phyloP scores from a whole-genome alignment of 2,113 vertebrate species.

The Tetrax tetrax region DNA sequence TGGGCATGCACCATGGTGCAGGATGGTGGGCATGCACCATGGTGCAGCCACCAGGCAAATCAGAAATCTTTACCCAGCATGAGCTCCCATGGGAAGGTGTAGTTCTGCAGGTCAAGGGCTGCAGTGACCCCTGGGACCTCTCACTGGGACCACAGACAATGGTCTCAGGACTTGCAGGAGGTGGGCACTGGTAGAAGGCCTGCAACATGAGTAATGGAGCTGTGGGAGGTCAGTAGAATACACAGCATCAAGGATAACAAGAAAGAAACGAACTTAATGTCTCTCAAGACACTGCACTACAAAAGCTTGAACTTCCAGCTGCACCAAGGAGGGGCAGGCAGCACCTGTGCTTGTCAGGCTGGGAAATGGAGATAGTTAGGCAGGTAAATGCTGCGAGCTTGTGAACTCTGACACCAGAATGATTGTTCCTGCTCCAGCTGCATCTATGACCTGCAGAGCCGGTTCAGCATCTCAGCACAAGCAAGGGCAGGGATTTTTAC shows the following conservation, averaged over 20 bases:
- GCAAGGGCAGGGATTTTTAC: background rate
- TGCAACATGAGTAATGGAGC: background rate
- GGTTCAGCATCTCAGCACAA: too few species aligned
- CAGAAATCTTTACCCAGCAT: background rate
- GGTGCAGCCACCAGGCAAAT: background rate
- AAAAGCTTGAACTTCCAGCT: background rate
- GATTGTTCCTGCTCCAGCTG: background rate
- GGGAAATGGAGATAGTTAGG: background rate
- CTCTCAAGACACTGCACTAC: background rate
- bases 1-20: rapidly evolving
- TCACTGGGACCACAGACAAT: background rate
- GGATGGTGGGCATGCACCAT: rapidly evolving
- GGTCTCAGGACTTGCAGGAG: background rate
- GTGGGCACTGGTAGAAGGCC: rapidly evolving
- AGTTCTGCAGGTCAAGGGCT: background rate
- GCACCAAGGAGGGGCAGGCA: background rate
- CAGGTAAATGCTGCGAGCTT: background rate
- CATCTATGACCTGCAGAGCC: background rate
- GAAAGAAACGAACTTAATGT: background rate
- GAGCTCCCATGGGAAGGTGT: background rate
- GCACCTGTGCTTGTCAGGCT: background rate
- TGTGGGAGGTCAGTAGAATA: background rate
- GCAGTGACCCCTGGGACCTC: background rate
- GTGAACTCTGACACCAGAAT: background rate
- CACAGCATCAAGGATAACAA: background rate